Conservation (phyloP, 2,888 invertebrate genomes). For the Hemistola chrysoprasaria region DNA sequence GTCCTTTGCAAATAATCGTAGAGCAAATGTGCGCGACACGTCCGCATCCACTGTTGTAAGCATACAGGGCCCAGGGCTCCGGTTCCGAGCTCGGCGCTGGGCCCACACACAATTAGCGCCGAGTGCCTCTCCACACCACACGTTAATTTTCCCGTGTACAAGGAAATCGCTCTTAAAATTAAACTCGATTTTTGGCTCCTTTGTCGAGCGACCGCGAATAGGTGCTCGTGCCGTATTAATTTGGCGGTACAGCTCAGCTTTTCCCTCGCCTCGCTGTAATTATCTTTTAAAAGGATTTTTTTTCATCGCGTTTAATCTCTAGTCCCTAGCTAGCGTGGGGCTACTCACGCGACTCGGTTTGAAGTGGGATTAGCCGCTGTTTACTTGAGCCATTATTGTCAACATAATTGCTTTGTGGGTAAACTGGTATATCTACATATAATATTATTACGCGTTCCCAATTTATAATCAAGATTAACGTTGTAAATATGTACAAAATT, state of each 20-base stretch:
- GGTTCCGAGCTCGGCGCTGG: slow-evolving; percentile 26
- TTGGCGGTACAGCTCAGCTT: slow-evolving; percentile 46
- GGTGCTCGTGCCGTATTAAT: slow-evolving; percentile 50
- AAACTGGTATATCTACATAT: no score
- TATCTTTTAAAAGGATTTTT: slow-evolving; percentile 49
- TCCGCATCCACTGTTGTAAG: no score
- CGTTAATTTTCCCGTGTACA: slow-evolving; percentile 58
- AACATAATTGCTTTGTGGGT: no score
- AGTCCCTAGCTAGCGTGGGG: slow-evolving; percentile 17
- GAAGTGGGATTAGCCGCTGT: slow-evolving; percentile 36
- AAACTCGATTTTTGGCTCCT: slow-evolving; percentile 57
- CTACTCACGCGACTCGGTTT: slow-evolving; percentile 17
- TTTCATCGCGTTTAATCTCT: slow-evolving; percentile 10
- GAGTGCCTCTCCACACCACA: slow-evolving; percentile 56
- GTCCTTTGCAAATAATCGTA: slow-evolving; percentile 29
- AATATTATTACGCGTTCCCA: no score
- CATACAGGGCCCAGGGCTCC: no score
- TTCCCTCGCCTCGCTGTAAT: slow-evolving; percentile 41
- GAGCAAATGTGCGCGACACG: slow-evolving; percentile 23
- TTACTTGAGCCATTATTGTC: slow-evolving; percentile 27
- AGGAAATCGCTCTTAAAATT: slow-evolving; percentile 63
- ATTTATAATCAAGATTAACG: no score
- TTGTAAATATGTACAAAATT: no score
- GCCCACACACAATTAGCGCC: slow-evolving; percentile 69
- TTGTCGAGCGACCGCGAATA: slow-evolving; percentile 34